Base-by-base conservation (phyloP, 2,797 vertebrate genomes). In the Philypnodon macrostomus region DNA sequence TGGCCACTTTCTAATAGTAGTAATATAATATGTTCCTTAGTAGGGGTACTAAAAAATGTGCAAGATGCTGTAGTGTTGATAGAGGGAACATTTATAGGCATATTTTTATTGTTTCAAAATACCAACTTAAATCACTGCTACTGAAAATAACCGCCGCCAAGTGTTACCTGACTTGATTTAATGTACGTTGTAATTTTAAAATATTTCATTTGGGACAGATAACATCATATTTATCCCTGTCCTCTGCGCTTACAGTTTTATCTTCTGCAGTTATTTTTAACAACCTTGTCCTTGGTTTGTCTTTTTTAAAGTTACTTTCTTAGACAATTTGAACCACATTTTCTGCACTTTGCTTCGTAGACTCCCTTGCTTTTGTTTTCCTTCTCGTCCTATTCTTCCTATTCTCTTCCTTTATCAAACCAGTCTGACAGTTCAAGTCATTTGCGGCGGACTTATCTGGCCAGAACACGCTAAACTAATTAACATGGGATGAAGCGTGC, bases 381-480 rank as follows among this genome's bases (percentile, higher is more conserved):
- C 11, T 19, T 7, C 1, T 27, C 35, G n/a, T n/a, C 14, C 4
- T 15, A 32, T 34, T 23, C 7, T 29, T 18, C 5, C 7, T 16
- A 7, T 12, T 17, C 6, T 13, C n/a, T 47, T 56, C 31, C 51
- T 63, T 62, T 63, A 33, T 27, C 40, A 16, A 26, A 48, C 50
- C 60, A 56, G 61, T 44, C 46, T 58, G 63, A 54, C 66, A 74
- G 59, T 67, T 39, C 34, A 24, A 63, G 67, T 75, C 74, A 83
- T 83, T 81, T 74, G 50, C 63, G 16, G 51, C 0, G 38, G 51
- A 54, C 66, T 85, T 77, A 85, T 83, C 73, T 80, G 58, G 57
- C 60, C 55, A 17, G 57, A 79, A 71, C 75, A 77, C 24, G 10
- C 70, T 70, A 77, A 80, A 73, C 63, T 84, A 84, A 86, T 86